Evolutionary conservation across 2,797 vertebrate species (phyloP).

Genomic region (Miichthys miiuy): DNA sequence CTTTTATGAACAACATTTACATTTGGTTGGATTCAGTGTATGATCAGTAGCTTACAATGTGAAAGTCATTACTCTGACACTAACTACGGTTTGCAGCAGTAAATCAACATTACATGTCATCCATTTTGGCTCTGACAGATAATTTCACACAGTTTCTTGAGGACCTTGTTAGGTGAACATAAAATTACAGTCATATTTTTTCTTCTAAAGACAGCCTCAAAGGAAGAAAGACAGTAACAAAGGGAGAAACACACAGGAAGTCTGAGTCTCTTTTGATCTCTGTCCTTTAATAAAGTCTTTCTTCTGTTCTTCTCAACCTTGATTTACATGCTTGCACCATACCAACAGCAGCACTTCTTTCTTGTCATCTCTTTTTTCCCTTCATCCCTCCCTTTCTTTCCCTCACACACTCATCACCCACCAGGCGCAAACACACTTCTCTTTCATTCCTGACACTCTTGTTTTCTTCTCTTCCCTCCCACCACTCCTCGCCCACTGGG

Average conservation of each 20-base stretch:
- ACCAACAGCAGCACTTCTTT: constrained; percentile 44
- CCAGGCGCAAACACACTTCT: constrained; percentile 63
- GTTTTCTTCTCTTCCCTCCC: constrained; percentile 63
- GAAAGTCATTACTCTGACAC: neutral
- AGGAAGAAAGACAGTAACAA: neutral
- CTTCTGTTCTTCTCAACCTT: constrained; percentile 36
- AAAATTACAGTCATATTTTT: neutral
- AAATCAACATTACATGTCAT: neutral
- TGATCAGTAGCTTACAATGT: neutral
- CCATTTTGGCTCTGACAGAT: too few relatives aligned
- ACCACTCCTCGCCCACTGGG: constrained; percentile 66
- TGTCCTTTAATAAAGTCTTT: constrained; percentile 47
- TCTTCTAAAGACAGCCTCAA: neutral
- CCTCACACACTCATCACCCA: constrained; percentile 60
- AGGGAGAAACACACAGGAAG: constrained; percentile 37
- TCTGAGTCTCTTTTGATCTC: constrained; percentile 43
- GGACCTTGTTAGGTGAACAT: neutral
- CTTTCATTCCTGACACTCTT: constrained; percentile 71
- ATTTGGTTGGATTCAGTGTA: neutral
- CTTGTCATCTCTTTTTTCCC: constrained; percentile 27
- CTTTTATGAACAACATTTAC: neutral
- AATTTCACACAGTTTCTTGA: neutral
- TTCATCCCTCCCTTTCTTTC: constrained; percentile 21
- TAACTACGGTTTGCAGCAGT: neutral
- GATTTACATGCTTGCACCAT: constrained; percentile 41